Conservation (phyloP, 2,797 vertebrate species). For the Chelon auratus region DNA sequence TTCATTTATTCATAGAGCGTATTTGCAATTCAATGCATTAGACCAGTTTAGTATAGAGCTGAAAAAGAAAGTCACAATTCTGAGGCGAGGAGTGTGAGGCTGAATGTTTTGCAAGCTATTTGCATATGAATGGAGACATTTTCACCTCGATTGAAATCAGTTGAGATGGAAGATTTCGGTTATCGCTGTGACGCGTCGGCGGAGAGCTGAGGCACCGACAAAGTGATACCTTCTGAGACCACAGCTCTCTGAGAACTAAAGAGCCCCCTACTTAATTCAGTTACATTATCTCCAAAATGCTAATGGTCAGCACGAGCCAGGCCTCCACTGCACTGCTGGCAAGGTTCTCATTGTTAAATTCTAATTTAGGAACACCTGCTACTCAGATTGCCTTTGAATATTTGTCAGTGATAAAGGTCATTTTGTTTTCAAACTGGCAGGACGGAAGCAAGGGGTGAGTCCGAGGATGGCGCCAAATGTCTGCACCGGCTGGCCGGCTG, state of each 20-base stretch:
- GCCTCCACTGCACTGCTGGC: conserved; percentile 27
- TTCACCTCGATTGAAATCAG: conserved; percentile 50
- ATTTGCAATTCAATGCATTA: conserved; percentile 72
- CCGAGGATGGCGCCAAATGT: conserved; percentile 27
- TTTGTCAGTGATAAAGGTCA: conserved; percentile 65
- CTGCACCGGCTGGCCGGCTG: conserved; percentile 11
- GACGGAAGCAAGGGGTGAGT: conserved; percentile 20
- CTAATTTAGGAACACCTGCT: conserved; percentile 69
- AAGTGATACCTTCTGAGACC: conserved; percentile 27
- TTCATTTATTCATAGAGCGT: conserved; percentile 77
- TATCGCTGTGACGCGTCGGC: not conserved
- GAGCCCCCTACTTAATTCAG: conserved; percentile 62
- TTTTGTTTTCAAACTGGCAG: conserved; percentile 45
- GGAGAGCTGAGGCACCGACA: not conserved
- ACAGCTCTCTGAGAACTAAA: conserved; percentile 39
- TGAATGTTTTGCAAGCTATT: conserved; percentile 57
- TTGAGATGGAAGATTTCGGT: conserved; percentile 37
- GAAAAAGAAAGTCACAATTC: conserved; percentile 51
- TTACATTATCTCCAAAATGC: conserved; percentile 64
- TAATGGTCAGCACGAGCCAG: conserved; percentile 46
- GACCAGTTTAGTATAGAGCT: conserved; percentile 42
- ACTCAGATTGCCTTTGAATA: conserved; percentile 51
- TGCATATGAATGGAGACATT: conserved; percentile 73
- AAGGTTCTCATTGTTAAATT: conserved; percentile 55
- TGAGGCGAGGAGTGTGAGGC: conserved; percentile 40